Evolutionary conservation across 2,888 invertebrate species (phyloP).

Genomic region (Cremastinae sp.): DNA sequence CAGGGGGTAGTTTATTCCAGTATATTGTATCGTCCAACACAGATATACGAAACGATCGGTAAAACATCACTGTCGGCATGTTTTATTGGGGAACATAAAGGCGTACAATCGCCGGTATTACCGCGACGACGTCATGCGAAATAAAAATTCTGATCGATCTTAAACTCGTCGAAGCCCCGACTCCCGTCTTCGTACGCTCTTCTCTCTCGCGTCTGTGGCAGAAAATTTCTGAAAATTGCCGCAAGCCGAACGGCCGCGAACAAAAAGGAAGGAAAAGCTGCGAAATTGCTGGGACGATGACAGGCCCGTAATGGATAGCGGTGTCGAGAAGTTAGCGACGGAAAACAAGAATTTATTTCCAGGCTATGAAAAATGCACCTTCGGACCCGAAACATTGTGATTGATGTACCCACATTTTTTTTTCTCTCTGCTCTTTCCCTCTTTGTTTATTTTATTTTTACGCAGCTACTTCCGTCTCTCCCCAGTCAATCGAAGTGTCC

Average conservation of each 20-base stretch:
- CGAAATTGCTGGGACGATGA: too few relatives aligned
- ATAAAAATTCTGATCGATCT: constrained; percentile 53
- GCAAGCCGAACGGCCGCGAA: constrained; percentile 1
- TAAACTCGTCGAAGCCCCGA: constrained; percentile 23
- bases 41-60: constrained; percentile 24
- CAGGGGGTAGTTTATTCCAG: constrained; percentile 28
- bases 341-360: constrained; percentile 27
- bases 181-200: background rate
- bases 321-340: constrained; percentile 1
- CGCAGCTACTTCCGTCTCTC: too few relatives aligned
- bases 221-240: background rate
- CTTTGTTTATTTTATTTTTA: background rate
- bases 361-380: constrained; percentile 1
- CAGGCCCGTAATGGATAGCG: constrained; percentile 15
- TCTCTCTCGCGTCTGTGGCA: background rate
- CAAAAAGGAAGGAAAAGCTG: background rate
- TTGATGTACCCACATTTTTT: constrained; percentile 16
- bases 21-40: constrained; percentile 33
- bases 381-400: background rate
- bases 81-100: constrained; percentile 49
- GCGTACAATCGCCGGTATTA: constrained; percentile 31
- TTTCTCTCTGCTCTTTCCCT: background rate
- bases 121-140: constrained; percentile 33
- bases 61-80: constrained; percentile 32
- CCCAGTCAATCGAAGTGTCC: too few relatives aligned